Base-by-base conservation (phyloP, 2,888 invertebrate species). In the Ceriagrion tenellum region DNA sequence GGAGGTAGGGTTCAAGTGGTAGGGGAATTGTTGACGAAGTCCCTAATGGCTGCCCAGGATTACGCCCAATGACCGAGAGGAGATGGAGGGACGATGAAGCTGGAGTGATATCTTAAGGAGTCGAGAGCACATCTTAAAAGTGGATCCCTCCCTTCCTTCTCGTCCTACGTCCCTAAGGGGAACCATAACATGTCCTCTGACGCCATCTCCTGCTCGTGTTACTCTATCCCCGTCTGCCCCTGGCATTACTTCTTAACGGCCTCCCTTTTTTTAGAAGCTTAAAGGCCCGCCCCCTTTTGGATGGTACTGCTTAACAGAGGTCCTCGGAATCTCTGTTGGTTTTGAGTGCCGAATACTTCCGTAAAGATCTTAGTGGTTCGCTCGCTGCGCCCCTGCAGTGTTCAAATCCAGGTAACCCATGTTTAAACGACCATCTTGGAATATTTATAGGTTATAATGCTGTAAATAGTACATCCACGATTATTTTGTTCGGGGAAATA, bases 11-110 rank as follows among this genome's bases (percentile, higher is more conserved):
- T 26, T 8, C 26, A 35, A 26, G 8, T 35, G 81, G 81, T 30
- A n/a, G 30, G 81, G 81, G 81, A 35, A 81, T 35, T 81, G 81
- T 81, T 81, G 81, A 81, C 81, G 81, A 81, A 81, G 81, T 69
- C 69, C 69, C 47, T 93, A 93, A 93, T 69, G 93, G 93, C 69
- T 26, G 81, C 16, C 93, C 16, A 40, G 93, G 93, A 93, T 93
- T 93, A 93, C 93, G 47, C 55, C 47, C 35, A 93, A 93, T 93
- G 93, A 93, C 93, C 93, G 69, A 47, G n/a, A 55, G 26, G 55
- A 55, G 89, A 47, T 88, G 18, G 23, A 47, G 47, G 47, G 47
- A 26, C 47, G 89, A 89, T 47, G 89, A 40, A 40, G 89, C n/a
- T 20, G 89, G 89, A 55, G 89, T 26, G 81, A 81, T 81, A 81